Percentiles rank a stretch among this genome's conserved stretches.
Evolutionary conservation across 2,797 vertebrate genomes (phyloP).

Genomic region (Hylomyscus alleni): DNA sequence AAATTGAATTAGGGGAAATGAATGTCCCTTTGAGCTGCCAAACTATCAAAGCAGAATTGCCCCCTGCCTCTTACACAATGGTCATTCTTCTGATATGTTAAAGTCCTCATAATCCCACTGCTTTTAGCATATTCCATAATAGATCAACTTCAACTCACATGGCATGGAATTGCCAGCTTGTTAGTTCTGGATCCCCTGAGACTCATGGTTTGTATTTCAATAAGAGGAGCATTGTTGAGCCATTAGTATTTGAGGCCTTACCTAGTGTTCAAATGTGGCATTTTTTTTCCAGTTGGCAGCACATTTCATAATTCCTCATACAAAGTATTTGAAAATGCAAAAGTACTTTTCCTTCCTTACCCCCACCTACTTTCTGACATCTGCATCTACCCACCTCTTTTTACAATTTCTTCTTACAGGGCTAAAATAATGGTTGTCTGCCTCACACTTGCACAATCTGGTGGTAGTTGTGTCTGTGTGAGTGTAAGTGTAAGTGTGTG

Average conservation of each 20-base stretch:
- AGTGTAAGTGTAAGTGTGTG: too few relatives aligned
- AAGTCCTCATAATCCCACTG: slow-evolving; percentile 71
- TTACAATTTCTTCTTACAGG: background rate
- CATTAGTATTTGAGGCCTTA: background rate
- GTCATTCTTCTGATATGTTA: slow-evolving; percentile 75
- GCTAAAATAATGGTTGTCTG: background rate
- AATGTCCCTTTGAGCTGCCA: slow-evolving; percentile 80
- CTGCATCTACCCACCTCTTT: background rate
- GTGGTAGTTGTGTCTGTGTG: background rate
- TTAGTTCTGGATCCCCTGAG: slow-evolving; percentile 48
- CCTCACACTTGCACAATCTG: background rate
- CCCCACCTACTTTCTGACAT: background rate
- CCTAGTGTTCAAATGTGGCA: background rate
- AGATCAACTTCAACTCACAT: background rate
- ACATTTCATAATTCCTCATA: background rate
- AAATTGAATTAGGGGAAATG: slow-evolving; percentile 83
- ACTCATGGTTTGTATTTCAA: slow-evolving; percentile 44
- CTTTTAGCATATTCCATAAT: slow-evolving; percentile 83
- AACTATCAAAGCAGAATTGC: slow-evolving; percentile 79
- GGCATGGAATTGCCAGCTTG: slow-evolving; percentile 16
- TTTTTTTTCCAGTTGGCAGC: background rate
- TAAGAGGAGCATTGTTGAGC: slow-evolving; percentile 10
- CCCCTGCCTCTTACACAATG: slow-evolving; percentile 73
- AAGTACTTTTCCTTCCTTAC: background rate
- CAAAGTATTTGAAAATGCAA: background rate